A percentile compares a stretch with the other conserved stretches of the same genome.
phyloP scores from a whole-genome alignment of 2,888 invertebrate genomes.

The Anthrax anthrax region DNA sequence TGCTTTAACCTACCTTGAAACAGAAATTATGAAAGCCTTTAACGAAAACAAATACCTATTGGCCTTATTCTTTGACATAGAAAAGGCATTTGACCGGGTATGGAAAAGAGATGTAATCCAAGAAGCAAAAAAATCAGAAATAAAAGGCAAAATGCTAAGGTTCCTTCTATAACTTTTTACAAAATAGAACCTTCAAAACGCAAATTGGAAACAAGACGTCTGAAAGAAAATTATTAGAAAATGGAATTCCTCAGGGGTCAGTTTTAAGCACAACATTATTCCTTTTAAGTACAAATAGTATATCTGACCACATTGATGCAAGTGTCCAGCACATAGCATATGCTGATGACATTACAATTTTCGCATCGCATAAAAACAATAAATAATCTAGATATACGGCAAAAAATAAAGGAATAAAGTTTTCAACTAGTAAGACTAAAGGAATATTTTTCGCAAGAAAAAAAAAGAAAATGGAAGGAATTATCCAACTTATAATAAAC shows the following conservation, averaged over 20 bases:
- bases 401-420: background rate
- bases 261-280: conserved; percentile 1
- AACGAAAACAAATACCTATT: background rate
- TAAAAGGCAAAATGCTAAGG: background rate
- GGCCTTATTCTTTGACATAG: background rate
- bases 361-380: background rate
- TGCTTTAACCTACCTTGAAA: background rate
- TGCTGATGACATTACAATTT: background rate
- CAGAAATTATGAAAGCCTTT: background rate
- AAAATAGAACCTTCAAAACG: background rate
- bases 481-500: too few species aligned
- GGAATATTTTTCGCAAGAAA: background rate
- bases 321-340: background rate
- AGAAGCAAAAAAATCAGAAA: background rate
- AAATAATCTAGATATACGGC: background rate
- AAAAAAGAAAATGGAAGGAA: too few species aligned
- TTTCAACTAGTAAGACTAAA: background rate
- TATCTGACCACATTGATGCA: background rate
- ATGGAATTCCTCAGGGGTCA: conserved; percentile 1
- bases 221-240: background rate
- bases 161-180: conserved; percentile 1
- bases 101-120: background rate
- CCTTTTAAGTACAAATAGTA: background rate
- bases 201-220: background rate
- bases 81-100: background rate